Conservation (phyloP, 2,797 vertebrate genomes). For the Heteromormyrus szaboi region DNA sequence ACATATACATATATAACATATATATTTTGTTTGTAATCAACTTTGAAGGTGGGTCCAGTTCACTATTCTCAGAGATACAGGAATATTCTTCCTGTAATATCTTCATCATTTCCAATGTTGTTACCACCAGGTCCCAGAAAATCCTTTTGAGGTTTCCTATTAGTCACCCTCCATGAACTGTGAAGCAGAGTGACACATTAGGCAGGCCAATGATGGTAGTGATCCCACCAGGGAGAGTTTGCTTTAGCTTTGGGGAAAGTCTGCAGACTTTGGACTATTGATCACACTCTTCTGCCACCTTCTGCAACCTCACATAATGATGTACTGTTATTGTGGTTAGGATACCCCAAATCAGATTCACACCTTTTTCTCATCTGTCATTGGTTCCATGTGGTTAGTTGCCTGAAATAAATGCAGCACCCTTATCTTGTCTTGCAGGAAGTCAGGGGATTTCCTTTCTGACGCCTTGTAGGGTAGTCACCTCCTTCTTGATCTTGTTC, state of each 20-base stretch:
- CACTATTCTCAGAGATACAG: background rate
- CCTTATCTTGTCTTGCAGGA: conserved; percentile 44
- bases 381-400: background rate
- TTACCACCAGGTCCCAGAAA: background rate
- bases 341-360: background rate
- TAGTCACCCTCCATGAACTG: background rate
- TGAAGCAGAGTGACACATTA: background rate
- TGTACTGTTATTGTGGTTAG: background rate
- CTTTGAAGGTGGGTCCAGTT: background rate
- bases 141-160: background rate
- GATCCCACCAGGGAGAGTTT: conserved; percentile 32
- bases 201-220: background rate
- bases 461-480: conserved; percentile 63
- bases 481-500: conserved; percentile 60
- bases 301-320: conserved; percentile 28
- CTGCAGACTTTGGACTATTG: conserved; percentile 61
- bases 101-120: background rate
- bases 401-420: background rate
- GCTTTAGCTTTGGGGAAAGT: conserved; percentile 44
- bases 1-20: background rate
- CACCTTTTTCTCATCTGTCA: background rate
- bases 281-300: conserved; percentile 52
- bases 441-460: conserved; percentile 53
- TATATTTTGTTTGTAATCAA: background rate
- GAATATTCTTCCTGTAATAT: background rate